phyloP scores from a whole-genome alignment of 2,888 invertebrate species.

The Heliconius ismenius region DNA sequence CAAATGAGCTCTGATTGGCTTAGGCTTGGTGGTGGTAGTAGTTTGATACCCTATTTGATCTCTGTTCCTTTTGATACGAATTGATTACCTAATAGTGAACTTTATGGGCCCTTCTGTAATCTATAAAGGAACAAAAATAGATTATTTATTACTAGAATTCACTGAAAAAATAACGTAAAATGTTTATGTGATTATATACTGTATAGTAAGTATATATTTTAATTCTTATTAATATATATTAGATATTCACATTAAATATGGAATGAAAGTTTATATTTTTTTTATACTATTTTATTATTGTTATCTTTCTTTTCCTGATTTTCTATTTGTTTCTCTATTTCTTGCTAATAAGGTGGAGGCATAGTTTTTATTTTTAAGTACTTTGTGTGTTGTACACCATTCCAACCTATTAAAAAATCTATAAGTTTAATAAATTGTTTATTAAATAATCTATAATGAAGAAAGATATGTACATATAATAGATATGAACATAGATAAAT shows the following conservation, averaged over 20 bases:
- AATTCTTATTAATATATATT: too few species aligned
- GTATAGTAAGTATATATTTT: too few species aligned
- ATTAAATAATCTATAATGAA: background rate
- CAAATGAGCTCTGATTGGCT: slow-evolving; percentile 23
- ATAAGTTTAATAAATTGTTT: background rate
- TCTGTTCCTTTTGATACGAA: background rate
- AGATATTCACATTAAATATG: too few species aligned
- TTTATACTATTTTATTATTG: too few species aligned
- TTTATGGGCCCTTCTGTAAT: background rate
- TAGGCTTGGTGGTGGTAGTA: background rate
- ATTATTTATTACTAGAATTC: background rate
- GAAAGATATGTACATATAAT: background rate
- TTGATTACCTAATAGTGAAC: background rate
- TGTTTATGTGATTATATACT: too few species aligned
- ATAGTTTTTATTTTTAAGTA: too few species aligned
- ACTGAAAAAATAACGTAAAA: background rate
- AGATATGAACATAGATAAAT: background rate
- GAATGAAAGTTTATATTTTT: too few species aligned
- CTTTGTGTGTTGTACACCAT: too few species aligned
- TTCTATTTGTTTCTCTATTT: too few species aligned
- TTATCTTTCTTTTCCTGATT: too few species aligned
- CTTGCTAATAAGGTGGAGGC: too few species aligned
- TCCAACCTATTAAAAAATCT: too few species aligned
- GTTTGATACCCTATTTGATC: slow-evolving; percentile 24
- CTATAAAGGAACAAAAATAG: background rate